phyloP scores from a whole-genome alignment of 30 jellyfish, hydroid and myxozoan genomes.

The Hydra vulgaris region DNA sequence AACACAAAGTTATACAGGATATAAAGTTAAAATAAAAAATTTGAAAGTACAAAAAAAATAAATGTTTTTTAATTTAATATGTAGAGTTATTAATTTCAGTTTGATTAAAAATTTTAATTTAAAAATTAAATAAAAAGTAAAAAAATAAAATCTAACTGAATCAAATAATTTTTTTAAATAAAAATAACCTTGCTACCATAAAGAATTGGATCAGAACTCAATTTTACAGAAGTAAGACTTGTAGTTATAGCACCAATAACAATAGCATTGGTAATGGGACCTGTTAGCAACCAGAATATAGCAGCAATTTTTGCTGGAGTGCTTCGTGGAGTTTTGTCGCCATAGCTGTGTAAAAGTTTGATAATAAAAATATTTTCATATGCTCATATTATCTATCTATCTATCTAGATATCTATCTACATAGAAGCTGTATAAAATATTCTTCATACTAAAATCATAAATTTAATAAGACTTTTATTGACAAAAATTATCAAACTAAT shows the following conservation, averaged over 20 bases:
- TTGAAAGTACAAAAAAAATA: no score
- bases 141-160: no score
- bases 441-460: no score
- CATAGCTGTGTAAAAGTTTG: conserved; percentile 36
- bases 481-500: no score
- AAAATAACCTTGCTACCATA: conserved; percentile 45
- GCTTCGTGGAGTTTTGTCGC: conserved; percentile 74
- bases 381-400: no score
- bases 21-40: no score
- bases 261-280: conserved; percentile 55
- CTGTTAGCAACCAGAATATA: conserved; percentile 59
- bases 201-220: conserved; percentile 24
- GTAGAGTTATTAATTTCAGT: no score
- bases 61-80: no score
- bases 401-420: no score
- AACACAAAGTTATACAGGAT: no score
- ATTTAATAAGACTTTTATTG: no score
- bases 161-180: neutral
- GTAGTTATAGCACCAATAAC: conserved; percentile 58
- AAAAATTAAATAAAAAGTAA: neutral
- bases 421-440: no score
- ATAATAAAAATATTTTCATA: neutral
- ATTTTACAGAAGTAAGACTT: conserved; percentile 26
- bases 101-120: neutral
- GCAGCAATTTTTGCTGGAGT: conserved; percentile 32